A percentile compares a stretch with the other conserved stretches of the same genome.
These are phyloP conservation scores for Delia radicum DNA, from an alignment of 1,140 invertebrate genomes.

Conservation along the genomic window DNA sequence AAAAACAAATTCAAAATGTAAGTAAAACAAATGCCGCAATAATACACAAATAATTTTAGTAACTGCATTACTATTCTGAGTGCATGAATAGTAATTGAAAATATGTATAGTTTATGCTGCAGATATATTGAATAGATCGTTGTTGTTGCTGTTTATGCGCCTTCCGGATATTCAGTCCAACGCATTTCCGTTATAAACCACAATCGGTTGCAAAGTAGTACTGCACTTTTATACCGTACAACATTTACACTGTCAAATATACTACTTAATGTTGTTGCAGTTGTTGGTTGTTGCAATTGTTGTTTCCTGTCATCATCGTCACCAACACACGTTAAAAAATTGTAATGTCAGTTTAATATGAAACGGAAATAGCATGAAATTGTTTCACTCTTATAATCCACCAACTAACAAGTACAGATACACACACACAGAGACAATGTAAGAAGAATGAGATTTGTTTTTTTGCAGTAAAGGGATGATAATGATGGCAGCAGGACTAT, in stretches of 20 bases:
- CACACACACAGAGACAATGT: neutral
- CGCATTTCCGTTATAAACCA: neutral
- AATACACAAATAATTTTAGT: too few relatives aligned
- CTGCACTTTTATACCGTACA: neutral
- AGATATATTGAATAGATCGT: too few relatives aligned
- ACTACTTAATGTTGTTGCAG: neutral
- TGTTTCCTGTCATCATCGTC: neutral
- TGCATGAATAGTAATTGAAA: too few relatives aligned
- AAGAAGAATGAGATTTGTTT: neutral
- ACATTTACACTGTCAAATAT: neutral
- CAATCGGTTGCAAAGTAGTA: neutral
- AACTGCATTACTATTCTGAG: too few relatives aligned
- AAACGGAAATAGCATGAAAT: slow-evolving; percentile 24
- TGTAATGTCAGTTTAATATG: slow-evolving; percentile 24
- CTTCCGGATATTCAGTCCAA: neutral
- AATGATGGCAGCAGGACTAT: neutral
- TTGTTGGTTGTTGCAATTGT: neutral
- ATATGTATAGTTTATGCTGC: too few relatives aligned
- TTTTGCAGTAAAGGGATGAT: neutral
- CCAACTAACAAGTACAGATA: neutral
- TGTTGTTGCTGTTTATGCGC: neutral
- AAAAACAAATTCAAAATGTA: too few relatives aligned
- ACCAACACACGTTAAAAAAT: slow-evolving; percentile 10
- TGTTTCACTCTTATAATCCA: slow-evolving; percentile 17
- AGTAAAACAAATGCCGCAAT: too few relatives aligned